Conservation (phyloP, 2,113 vertebrate genomes). For the Paedocypris sp. region DNA sequence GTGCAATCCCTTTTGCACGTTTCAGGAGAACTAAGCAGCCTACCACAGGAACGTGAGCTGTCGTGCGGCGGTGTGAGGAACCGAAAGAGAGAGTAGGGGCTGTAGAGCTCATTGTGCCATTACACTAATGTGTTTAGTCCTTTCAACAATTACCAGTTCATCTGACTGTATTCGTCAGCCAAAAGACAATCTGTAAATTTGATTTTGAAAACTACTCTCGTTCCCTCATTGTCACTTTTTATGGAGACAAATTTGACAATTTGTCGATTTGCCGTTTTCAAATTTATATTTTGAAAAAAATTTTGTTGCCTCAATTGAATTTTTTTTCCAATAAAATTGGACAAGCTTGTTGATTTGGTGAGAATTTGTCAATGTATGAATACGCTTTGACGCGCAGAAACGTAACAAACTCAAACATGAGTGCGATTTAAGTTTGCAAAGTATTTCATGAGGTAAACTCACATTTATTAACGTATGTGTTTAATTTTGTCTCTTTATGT, state of each 20-base stretch:
- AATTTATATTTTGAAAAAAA: neutral
- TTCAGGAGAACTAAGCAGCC: conserved; percentile 28
- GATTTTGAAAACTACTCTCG: neutral
- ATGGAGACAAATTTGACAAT: neutral
- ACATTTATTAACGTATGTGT: too few relatives aligned
- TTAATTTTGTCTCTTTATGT: too few relatives aligned
- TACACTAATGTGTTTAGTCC: conserved; percentile 38
- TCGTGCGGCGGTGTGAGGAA: too few relatives aligned
- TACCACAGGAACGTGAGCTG: conserved; percentile 15
- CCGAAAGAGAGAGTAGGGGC: conserved; percentile 13
- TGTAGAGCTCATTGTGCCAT: neutral
- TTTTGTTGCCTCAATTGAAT: too few relatives aligned
- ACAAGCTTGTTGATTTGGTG: too few relatives aligned
- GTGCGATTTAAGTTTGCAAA: too few relatives aligned
- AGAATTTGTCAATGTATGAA: too few relatives aligned
- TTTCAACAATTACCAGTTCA: neutral
- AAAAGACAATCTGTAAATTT: neutral
- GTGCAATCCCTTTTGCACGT: conserved; percentile 40
- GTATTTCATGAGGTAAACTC: too few relatives aligned
- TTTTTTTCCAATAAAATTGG: too few relatives aligned
- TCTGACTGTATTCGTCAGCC: neutral
- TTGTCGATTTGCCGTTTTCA: neutral
- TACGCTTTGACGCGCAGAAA: too few relatives aligned
- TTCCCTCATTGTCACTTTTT: neutral
- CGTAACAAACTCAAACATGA: too few relatives aligned